A percentile compares a stretch with the other conserved stretches of the same genome.
phyloP scores from a whole-genome alignment of 2,888 invertebrate species.

The Syrphus vitripennis region DNA sequence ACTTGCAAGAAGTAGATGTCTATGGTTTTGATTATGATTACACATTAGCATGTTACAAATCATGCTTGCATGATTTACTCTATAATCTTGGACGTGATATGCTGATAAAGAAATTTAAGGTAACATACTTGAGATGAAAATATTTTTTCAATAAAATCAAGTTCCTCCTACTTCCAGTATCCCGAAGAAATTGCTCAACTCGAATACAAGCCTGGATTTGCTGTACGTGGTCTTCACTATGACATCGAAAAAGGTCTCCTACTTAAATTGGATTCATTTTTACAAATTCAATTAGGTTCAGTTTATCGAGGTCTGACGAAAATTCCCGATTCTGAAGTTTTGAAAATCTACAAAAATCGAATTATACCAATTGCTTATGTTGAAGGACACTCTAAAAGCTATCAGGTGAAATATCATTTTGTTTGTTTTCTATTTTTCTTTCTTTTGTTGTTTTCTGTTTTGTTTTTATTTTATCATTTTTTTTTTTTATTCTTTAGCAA shows the following conservation, averaged over 20 bases:
- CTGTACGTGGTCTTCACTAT: conserved; percentile 98
- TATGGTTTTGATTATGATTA: conserved; percentile 99
- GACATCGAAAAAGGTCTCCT: conserved; percentile 97
- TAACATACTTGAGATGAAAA: conserved; percentile 77
- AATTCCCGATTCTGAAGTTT: conserved; percentile 91
- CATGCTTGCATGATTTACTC: conserved; percentile 92
- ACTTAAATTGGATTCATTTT: conserved; percentile 96
- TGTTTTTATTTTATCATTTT: conserved; percentile 24
- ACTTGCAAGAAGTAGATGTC: conserved; percentile 94
- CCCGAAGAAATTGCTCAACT: conserved; percentile 91
- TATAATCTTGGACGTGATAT: conserved; percentile 94
- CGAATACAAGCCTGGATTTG: conserved; percentile 95
- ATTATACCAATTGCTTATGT: conserved; percentile 94
- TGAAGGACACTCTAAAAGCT: conserved; percentile 88
- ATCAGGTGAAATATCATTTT: conserved; percentile 84
- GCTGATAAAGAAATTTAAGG: conserved; percentile 93
- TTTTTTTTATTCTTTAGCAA: conserved; percentile 72
- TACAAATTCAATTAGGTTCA: conserved; percentile 97
- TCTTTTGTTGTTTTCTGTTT: conserved; percentile 70
- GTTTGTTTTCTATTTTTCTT: background rate
- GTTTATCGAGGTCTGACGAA: conserved; percentile 94
- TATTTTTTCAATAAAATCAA: background rate
- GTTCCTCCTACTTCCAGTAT: conserved; percentile 85
- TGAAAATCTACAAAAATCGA: conserved; percentile 91
- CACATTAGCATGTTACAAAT: conserved; percentile 97